Evolutionary conservation across 2,113 vertebrate species (phyloP).

Genomic region (Pan paniscus): DNA sequence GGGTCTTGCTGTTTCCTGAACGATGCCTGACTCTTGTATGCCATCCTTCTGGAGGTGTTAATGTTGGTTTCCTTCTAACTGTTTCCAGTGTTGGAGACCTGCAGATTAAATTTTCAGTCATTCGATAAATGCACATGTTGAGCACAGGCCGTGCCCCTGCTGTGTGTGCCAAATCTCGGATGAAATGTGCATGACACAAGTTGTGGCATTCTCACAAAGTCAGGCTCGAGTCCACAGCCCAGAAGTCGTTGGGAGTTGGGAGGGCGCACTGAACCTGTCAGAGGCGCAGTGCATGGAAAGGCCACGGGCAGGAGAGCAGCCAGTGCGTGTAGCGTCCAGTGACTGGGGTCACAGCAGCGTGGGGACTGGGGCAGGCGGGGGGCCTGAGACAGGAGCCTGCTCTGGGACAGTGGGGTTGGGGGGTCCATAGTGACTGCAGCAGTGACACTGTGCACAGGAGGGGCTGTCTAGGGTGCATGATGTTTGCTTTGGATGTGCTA

Average conservation of each 20-base stretch:
- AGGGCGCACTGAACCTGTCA: rapidly evolving
- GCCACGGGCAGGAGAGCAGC: background rate
- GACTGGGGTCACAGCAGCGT: background rate
- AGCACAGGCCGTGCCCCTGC: rapidly evolving
- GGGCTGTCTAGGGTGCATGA: background rate
- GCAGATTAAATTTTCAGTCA: rapidly evolving
- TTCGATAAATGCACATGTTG: rapidly evolving
- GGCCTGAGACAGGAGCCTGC: background rate
- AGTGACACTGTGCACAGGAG: background rate
- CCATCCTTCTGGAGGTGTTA: rapidly evolving
- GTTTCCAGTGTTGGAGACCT: rapidly evolving
- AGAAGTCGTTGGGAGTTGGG: rapidly evolving
- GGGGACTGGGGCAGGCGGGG: too few species aligned
- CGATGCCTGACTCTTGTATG: rapidly evolving
- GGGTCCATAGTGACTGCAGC: background rate
- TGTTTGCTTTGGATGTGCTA: rapidly evolving
- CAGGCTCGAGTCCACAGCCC: rapidly evolving
- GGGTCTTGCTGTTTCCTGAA: background rate
- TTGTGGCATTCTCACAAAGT: rapidly evolving
- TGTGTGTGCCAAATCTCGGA: rapidly evolving
- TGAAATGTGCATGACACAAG: rapidly evolving
- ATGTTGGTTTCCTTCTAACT: rapidly evolving
- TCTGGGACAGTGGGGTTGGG: background rate
- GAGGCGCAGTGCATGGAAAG: background rate
- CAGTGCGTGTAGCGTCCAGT: rapidly evolving